A percentile compares a stretch with the other conserved stretches of the same genome.
Evolutionary conservation across 2,888 invertebrate species (phyloP).

Genomic region (Scaptomyza flava): DNA sequence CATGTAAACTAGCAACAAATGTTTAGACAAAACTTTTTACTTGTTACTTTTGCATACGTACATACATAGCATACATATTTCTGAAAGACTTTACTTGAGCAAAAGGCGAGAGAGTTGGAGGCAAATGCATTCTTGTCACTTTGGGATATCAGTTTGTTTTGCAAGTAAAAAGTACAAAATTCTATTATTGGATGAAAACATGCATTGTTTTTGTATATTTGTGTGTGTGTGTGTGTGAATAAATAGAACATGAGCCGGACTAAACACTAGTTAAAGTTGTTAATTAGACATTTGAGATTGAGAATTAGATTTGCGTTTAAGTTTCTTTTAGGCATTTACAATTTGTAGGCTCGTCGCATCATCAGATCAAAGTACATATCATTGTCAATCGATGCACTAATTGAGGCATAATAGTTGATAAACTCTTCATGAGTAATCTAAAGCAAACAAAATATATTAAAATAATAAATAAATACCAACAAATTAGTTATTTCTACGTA

Average conservation of each 20-base stretch:
- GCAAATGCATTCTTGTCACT: not conserved
- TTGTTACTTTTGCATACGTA: conserved; percentile 63
- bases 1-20: conserved; percentile 69
- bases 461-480: not conserved
- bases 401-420: conserved; percentile 95
- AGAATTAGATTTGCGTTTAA: not conserved
- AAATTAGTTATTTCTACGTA: conserved; percentile 77
- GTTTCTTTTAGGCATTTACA: conserved; percentile 85
- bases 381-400: conserved; percentile 97
- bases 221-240: conserved; percentile 10
- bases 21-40: conserved; percentile 76
- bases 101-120: not conserved
- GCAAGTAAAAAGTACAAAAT: conserved; percentile 16
- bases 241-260: conserved; percentile 52
- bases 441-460: not conserved
- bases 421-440: conserved; percentile 97
- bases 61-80: conserved; percentile 43
- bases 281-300: conserved; percentile 35
- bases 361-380: conserved; percentile 97
- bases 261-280: conserved; percentile 41
- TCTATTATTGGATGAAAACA: conserved; percentile 48
- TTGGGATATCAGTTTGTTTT: conserved; percentile 21
- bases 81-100: conserved; percentile 40
- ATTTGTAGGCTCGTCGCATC: conserved; percentile 96
- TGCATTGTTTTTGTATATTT: conserved; percentile 14